Conservation (phyloP, 2,888 invertebrate genomes). For the Tinea pellionella region DNA sequence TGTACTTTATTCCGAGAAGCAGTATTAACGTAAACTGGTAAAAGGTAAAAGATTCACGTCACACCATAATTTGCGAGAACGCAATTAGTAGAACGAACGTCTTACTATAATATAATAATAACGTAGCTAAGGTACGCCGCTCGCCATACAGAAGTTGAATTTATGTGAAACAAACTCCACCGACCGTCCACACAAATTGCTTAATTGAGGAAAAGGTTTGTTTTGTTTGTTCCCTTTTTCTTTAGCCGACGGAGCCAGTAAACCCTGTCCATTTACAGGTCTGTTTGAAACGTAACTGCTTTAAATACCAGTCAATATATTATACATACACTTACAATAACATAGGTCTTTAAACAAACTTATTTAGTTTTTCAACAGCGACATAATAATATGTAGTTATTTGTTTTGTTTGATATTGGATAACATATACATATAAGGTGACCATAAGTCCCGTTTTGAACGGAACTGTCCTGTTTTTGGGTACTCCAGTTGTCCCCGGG, state of each 20-base stretch:
- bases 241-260: slow-evolving; percentile 18
- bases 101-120: slow-evolving; percentile 11
- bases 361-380: too few species aligned
- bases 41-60: slow-evolving; percentile 6
- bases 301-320: not conserved
- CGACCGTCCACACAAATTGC: slow-evolving; percentile 36
- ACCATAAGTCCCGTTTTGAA: too few species aligned
- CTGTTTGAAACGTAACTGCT: not conserved
- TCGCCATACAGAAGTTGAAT: slow-evolving; percentile 32
- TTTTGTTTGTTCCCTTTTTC: slow-evolving; percentile 36
- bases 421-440: too few species aligned
- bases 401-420: too few species aligned
- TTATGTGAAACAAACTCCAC: slow-evolving; percentile 23
- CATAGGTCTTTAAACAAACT: too few species aligned
- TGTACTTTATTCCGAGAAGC: not conserved
- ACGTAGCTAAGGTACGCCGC: not conserved
- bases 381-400: too few species aligned
- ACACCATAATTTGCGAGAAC: slow-evolving; percentile 9
- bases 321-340: too few species aligned
- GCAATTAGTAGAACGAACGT: slow-evolving; percentile 9
- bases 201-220: slow-evolving; percentile 45
- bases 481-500: too few species aligned
- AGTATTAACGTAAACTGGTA: not conserved
- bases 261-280: not conserved
- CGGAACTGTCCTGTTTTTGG: too few species aligned